phyloP scores from a whole-genome alignment of 2,797 vertebrate species.

The Cheracebus regulus region DNA sequence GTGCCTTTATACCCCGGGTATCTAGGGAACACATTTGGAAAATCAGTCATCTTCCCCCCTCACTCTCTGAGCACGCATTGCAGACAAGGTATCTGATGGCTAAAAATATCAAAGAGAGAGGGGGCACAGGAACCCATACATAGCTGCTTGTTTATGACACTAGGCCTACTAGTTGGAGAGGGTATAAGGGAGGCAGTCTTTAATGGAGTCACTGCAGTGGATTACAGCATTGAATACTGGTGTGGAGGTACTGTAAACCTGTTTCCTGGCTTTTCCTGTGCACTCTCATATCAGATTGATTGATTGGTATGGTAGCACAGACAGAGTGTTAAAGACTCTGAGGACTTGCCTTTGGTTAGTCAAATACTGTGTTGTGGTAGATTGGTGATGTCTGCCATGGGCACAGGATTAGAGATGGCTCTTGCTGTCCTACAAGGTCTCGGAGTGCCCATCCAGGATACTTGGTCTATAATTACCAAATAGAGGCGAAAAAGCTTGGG shows the following conservation, averaged over 20 bases:
- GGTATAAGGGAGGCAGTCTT: neutral
- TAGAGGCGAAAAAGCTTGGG: neutral
- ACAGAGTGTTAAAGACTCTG: neutral
- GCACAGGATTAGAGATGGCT: neutral
- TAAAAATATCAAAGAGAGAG: neutral
- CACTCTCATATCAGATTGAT: neutral
- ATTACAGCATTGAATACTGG: neutral
- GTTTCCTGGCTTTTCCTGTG: neutral
- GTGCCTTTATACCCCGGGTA: neutral
- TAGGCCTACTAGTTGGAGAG: neutral
- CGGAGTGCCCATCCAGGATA: neutral
- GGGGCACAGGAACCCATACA: neutral
- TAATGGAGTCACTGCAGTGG: neutral
- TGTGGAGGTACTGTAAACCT: neutral
- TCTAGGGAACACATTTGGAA: neutral
- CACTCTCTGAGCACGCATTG: neutral
- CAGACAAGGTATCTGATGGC: neutral
- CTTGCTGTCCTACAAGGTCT: neutral
- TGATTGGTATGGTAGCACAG: neutral
- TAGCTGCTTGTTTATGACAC: accelerated
- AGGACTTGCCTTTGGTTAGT: neutral
- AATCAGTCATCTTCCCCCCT: neutral
- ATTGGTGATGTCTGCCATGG: neutral
- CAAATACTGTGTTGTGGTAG: neutral
- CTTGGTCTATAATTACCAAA: neutral